Base-by-base conservation (phyloP, 2,113 vertebrate genomes). In the Lamprotornis superbus region DNA sequence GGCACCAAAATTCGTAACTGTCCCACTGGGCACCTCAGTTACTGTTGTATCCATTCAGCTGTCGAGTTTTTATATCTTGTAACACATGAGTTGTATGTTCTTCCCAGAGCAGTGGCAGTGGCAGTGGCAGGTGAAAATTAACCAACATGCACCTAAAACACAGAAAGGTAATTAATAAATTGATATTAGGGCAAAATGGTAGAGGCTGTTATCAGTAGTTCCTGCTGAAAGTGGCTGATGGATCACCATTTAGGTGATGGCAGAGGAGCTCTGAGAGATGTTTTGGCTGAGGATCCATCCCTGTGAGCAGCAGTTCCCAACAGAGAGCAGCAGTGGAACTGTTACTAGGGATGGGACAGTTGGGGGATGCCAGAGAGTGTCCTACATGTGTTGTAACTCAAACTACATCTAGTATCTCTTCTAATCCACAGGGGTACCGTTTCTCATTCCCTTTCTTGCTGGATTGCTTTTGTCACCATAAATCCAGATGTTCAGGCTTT, bases 401-500 rank as follows among this genome's bases (percentile, higher is more conserved):
- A 50, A 27, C 5, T 30, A 17, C 56, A 78, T 33, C 40, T 83
- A 69, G 40, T 9, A 75, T 77, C 68, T 76, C 80, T 46, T 82
- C 75, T 83, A 88, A 90, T 73, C 90, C 50, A 46, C 63, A 79
- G 20, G 53, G 46, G 55, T 83, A 56, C 67, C 42, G 33, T 74
- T 90, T 77, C 73, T 86, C 71, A 61, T 80, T 76, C 73, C 67
- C 59, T 87, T 84, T 91, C 47, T 80, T 0, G 0, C 37, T 86
- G 65, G 47, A 61, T 87, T 95, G 63, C 37, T 85, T 90, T 83
- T 83, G 83, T 90, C 55, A 61, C 76, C 44, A 65, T 77, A 86
- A 83, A 83, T 90, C 59, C 82, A 91, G 94, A 80, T 78, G 86
- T 79, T 81, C 56, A 35, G 79, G 67, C 85, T 83, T 86, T 47